A percentile compares a stretch with the other conserved stretches of the same genome.
phyloP scores from a whole-genome alignment of 1,140 invertebrate species.

The Pseudomyrmex concolor region DNA sequence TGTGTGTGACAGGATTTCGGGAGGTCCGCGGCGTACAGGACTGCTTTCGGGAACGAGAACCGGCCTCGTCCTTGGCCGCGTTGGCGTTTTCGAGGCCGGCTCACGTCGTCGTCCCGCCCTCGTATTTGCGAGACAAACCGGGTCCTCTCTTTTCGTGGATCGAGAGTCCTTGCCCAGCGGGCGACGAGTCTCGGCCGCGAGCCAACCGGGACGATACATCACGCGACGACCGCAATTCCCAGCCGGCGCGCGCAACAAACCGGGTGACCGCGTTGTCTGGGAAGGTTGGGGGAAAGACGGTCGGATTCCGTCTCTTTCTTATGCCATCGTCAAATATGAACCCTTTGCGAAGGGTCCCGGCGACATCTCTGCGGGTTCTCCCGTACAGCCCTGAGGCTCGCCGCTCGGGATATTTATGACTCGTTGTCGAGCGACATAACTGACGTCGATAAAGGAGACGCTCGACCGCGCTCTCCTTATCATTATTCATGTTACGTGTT shows the following conservation, averaged over 20 bases:
- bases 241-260: conserved; percentile 52
- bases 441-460: conserved; percentile 11
- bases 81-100: conserved; percentile 55
- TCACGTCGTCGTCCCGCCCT: neutral
- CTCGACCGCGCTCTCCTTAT: conserved; percentile 8
- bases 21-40: conserved; percentile 40
- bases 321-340: conserved; percentile 46
- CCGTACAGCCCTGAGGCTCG: neutral
- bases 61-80: conserved; percentile 67
- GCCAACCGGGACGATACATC: conserved; percentile 74
- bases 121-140: conserved; percentile 53
- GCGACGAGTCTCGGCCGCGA: conserved; percentile 63
- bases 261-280: conserved; percentile 13
- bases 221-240: conserved; percentile 76
- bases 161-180: conserved; percentile 64
- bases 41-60: conserved; percentile 3
- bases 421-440: conserved; percentile 59
- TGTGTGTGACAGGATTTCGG: conserved; percentile 37
- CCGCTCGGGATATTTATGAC: conserved; percentile 68
- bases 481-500: neutral
- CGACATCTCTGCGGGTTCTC: conserved; percentile 59
- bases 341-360: conserved; percentile 59
- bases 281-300: conserved; percentile 4
- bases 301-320: conserved; percentile 4
- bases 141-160: conserved; percentile 67